phyloP scores from a whole-genome alignment of 2,113 vertebrate species.

The Cebus imitator region DNA sequence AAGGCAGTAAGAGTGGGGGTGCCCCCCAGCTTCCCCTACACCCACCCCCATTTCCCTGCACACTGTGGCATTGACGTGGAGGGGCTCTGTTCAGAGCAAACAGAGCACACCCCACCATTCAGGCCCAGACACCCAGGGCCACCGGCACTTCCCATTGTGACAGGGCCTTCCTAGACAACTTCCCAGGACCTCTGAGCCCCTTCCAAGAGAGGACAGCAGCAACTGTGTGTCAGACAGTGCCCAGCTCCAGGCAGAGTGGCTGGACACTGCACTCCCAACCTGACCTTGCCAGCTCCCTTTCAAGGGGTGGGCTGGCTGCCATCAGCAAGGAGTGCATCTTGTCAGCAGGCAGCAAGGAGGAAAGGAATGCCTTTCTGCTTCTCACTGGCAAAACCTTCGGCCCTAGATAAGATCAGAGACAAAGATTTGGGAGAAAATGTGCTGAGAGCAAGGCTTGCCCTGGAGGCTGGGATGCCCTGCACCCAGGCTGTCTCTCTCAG shows the following conservation, averaged over 20 bases:
- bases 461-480: no score
- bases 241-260: background rate
- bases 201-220: background rate
- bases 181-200: background rate
- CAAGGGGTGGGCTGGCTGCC: background rate
- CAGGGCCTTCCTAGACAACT: background rate
- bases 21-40: background rate
- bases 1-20: no score
- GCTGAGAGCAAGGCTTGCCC: background rate
- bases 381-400: background rate
- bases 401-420: no score
- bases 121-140: background rate
- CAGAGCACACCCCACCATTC: background rate
- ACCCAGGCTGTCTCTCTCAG: background rate
- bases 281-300: background rate
- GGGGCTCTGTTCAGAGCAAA: background rate
- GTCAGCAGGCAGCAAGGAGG: no score
- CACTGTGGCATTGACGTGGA: background rate
- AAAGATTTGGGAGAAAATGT: background rate
- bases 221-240: background rate
- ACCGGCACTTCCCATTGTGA: background rate
- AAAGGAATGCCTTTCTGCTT: background rate
- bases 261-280: fast-evolving
- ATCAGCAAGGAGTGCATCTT: no score
- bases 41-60: background rate